phyloP scores from a whole-genome alignment of 2,888 invertebrate species.

The Himalopsyche tibetana region DNA sequence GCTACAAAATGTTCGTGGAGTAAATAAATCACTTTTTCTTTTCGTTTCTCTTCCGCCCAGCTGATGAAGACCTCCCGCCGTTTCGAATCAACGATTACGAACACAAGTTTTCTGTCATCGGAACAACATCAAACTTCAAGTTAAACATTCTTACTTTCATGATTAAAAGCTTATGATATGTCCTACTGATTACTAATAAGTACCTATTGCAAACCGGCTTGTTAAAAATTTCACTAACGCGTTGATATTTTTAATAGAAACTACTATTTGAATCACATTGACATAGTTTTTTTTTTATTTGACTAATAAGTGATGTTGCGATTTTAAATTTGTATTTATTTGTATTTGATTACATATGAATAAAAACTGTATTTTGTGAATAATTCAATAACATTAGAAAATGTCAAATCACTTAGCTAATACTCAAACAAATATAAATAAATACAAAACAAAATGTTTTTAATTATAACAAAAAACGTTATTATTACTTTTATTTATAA shows the following conservation, averaged over 20 bases:
- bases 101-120: conserved; percentile 5
- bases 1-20: not conserved
- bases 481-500: no score
- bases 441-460: no score
- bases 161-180: conserved; percentile 12
- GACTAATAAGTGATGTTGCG: not conserved
- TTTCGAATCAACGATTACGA: not conserved
- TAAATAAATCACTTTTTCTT: not conserved
- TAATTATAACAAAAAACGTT: no score
- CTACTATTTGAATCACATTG: not conserved
- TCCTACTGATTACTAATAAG: not conserved
- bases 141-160: conserved; percentile 1
- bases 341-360: no score
- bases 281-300: not conserved
- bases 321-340: no score
- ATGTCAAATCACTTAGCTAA: no score
- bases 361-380: no score
- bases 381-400: no score
- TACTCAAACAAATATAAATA: no score
- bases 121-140: not conserved
- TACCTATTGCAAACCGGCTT: not conserved
- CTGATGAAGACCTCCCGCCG: not conserved
- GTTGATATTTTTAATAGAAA: not conserved
- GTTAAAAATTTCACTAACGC: not conserved
- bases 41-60: conserved; percentile 24